Percentiles rank a stretch among this genome's conserved stretches.
phyloP scores from a whole-genome alignment of 2,113 vertebrate species.

The Propithecus coquereli region DNA sequence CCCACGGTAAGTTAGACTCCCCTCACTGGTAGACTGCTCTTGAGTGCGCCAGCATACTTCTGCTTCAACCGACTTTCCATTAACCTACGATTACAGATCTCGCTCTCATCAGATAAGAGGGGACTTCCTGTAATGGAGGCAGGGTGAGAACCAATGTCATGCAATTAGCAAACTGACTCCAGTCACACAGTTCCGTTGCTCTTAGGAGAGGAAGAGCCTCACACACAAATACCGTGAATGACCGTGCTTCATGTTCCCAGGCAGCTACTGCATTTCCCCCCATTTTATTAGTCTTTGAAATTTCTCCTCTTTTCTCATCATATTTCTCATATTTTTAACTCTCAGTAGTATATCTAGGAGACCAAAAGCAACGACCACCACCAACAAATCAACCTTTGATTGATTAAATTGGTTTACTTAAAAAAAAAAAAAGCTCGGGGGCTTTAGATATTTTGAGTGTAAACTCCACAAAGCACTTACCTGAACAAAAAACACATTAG shows the following conservation, averaged over 20 bases:
- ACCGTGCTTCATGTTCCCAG: neutral
- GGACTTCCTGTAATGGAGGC: neutral
- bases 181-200: neutral
- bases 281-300: neutral
- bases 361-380: neutral
- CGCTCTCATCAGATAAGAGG: slow-evolving; percentile 42
- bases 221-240: neutral
- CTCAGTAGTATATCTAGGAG: neutral
- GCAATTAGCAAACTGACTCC: neutral
- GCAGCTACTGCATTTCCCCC: neutral
- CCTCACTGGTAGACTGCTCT: neutral
- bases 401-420: neutral
- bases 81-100: slow-evolving; percentile 49
- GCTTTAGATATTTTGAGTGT: neutral
- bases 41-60: neutral
- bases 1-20: neutral
- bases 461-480: neutral
- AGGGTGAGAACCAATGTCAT: neutral
- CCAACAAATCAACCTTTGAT: neutral
- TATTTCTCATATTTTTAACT: neutral
- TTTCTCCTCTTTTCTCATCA: neutral
- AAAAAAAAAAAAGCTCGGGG: neutral
- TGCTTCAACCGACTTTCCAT: slow-evolving; percentile 44
- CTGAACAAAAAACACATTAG: neutral
- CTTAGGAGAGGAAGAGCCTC: neutral